Evolutionary conservation across 1,140 invertebrate genomes (phyloP).

Genomic region (Mamestra configurata): DNA sequence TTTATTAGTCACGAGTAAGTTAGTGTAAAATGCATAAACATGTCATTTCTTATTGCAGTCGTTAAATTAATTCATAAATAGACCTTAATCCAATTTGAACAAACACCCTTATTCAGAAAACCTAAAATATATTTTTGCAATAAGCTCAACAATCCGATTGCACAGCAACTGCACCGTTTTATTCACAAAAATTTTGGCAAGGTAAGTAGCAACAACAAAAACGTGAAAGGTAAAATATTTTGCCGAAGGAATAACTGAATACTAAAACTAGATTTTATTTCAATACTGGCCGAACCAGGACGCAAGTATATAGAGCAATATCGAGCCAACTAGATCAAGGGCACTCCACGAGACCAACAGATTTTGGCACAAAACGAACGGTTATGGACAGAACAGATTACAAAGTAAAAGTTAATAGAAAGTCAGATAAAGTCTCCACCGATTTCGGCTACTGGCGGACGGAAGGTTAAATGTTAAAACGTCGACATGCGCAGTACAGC

Average conservation of each 20-base stretch:
- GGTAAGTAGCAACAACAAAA: background rate
- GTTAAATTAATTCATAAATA: no score
- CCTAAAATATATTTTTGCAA: no score
- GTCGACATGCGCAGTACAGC: conserved; percentile 8
- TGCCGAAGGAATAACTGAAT: background rate
- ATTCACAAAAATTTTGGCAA: background rate
- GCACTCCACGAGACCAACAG: background rate
- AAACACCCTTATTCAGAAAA: no score
- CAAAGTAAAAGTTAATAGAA: conserved; percentile 8
- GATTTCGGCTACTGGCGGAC: background rate
- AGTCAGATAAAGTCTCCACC: background rate
- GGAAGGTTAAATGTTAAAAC: conserved; percentile 10
- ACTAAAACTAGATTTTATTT: background rate
- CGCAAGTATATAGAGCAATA: background rate
- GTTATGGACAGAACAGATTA: conserved; percentile 13
- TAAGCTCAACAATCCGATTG: background rate
- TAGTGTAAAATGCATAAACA: no score
- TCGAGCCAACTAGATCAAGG: conserved; percentile 31
- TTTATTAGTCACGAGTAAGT: no score
- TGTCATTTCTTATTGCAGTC: no score
- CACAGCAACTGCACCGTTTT: background rate
- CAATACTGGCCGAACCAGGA: background rate
- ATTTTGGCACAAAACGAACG: conserved; percentile 23
- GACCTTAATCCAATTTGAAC: no score
- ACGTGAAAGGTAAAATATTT: background rate